A percentile compares a stretch with the other conserved stretches of the same genome.
phyloP scores from a whole-genome alignment of 2,888 invertebrate species.

The Fragum sueziense region DNA sequence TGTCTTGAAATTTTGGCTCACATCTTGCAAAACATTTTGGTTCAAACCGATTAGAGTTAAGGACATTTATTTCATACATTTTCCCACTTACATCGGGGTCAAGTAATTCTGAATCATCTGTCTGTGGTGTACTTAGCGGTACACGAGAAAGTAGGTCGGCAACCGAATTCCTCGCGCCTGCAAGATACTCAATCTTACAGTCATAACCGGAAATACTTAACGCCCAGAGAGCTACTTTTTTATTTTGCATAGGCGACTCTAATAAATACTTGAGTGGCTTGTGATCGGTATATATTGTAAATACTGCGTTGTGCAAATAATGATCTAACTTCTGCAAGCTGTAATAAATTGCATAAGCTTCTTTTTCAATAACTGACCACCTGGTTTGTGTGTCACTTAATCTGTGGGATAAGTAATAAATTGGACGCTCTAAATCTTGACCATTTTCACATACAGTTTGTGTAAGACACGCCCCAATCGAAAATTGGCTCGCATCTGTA shows the following conservation, averaged over 20 bases:
- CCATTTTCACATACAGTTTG: not conserved
- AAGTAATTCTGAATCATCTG: not conserved
- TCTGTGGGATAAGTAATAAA: not conserved
- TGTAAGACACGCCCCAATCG: not conserved
- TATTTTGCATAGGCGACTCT: not conserved
- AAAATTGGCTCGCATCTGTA: not conserved
- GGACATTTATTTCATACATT: not conserved
- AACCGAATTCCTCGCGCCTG: constrained; percentile 17
- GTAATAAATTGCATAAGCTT: not conserved
- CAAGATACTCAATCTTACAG: not conserved
- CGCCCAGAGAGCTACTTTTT: not conserved
- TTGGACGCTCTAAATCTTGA: not conserved
- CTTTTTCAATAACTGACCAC: constrained; percentile 5
- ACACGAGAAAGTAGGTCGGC: not conserved
- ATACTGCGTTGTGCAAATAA: not conserved
- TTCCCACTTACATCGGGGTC: not conserved
- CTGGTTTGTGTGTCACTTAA: not conserved
- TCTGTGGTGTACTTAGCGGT: not conserved
- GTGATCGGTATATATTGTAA: not conserved
- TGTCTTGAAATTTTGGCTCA: not conserved
- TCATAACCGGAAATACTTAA: not conserved
- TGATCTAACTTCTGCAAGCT: not conserved
- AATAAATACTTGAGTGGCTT: not conserved
- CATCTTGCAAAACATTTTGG: not conserved
- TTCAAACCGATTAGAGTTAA: not conserved